Conservation (phyloP, 2,888 invertebrate species). For the Azorinus chamasolen region DNA sequence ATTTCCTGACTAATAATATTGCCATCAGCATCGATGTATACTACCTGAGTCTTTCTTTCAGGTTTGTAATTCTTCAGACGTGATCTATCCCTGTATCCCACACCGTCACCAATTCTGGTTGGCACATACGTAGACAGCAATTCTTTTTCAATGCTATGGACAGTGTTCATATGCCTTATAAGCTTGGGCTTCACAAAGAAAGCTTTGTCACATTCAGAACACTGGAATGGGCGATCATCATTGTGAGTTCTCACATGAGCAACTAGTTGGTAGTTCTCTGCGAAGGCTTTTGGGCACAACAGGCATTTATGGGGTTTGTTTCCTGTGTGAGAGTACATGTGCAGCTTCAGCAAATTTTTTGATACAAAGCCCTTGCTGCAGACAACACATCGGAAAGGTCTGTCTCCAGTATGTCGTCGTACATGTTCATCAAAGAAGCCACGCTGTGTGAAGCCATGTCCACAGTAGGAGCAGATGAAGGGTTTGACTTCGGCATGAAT, state of each 20-base stretch:
- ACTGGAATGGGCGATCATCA: constrained; percentile 59
- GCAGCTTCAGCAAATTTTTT: constrained; percentile 47
- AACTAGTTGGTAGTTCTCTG: constrained; percentile 43
- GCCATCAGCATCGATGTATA: constrained; percentile 57
- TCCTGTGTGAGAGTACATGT: constrained; percentile 57
- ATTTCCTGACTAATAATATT: constrained; percentile 43
- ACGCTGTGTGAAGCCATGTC: constrained; percentile 63
- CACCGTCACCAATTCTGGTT: constrained; percentile 44
- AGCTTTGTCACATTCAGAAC: constrained; percentile 53
- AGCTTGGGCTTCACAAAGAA: constrained; percentile 58
- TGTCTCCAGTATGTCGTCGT: constrained; percentile 55
- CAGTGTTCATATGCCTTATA: constrained; percentile 52
- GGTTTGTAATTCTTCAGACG: constrained; percentile 24
- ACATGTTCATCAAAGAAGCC: constrained; percentile 60
- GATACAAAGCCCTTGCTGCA: constrained; percentile 59
- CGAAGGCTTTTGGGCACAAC: constrained; percentile 54
- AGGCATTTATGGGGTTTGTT: constrained; percentile 51
- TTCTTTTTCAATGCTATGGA: constrained; percentile 54
- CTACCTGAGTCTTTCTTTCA: constrained; percentile 33
- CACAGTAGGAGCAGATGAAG: constrained; percentile 57
- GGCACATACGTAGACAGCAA: constrained; percentile 45
- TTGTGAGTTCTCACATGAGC: constrained; percentile 57
- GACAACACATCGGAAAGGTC: constrained; percentile 53
- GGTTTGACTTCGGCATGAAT: constrained; percentile 57
- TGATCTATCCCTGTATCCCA: constrained; percentile 53